phyloP scores from a whole-genome alignment of 1,140 invertebrate genomes.

The Drosophila repleta region DNA sequence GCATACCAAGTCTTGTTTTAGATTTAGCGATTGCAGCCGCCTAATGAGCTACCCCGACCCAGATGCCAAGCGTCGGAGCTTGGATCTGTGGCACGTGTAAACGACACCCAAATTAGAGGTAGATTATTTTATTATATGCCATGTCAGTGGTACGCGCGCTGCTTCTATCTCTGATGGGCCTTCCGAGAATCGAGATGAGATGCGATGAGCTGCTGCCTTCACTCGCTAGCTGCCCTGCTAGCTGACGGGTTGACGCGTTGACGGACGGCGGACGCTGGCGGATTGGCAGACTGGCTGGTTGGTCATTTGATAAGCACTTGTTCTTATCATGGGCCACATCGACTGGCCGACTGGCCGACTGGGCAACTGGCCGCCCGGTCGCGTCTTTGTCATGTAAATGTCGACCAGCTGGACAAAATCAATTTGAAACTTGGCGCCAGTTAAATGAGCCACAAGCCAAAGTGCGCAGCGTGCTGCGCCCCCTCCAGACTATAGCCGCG shows the following conservation, averaged over 20 bases:
- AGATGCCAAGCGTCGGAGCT: conserved; percentile 39
- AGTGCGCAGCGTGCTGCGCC: conserved; percentile 47
- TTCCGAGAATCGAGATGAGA: conserved; percentile 47
- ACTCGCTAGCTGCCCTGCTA: conserved; percentile 10
- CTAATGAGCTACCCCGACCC: conserved; percentile 26
- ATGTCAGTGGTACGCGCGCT: conserved; percentile 21
- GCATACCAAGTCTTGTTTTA: conserved; percentile 54
- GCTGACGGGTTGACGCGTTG: conserved; percentile 13
- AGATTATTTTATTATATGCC: conserved; percentile 73
- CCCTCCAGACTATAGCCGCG: not conserved
- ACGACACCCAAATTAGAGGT: conserved; percentile 77
- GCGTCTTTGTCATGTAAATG: conserved; percentile 68
- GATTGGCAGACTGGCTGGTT: conserved; percentile 1
- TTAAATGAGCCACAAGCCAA: conserved; percentile 65
- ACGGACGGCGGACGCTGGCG: no score
- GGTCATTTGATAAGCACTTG: conserved; percentile 54
- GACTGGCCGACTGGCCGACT: not conserved
- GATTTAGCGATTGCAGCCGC: conserved; percentile 50
- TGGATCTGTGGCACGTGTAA: conserved; percentile 67
- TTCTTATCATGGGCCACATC: conserved; percentile 44
- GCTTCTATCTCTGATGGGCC: conserved; percentile 29
- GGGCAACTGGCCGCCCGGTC: not conserved
- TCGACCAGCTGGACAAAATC: conserved; percentile 58
- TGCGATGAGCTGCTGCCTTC: conserved; percentile 1
- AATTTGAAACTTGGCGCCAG: conserved; percentile 73